phyloP scores from a whole-genome alignment of 2,888 invertebrate species.

The Synanthedon tipuliformis region DNA sequence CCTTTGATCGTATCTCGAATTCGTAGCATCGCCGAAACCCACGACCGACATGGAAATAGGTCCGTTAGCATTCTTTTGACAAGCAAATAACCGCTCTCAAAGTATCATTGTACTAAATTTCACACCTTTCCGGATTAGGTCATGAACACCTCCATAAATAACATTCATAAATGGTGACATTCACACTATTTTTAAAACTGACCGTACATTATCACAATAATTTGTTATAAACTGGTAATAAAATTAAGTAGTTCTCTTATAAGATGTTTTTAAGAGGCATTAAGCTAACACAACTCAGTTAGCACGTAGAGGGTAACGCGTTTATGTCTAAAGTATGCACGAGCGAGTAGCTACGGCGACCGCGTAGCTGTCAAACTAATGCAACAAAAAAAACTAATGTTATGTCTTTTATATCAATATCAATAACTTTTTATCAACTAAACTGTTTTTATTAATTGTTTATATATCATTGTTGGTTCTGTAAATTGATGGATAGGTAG shows the following conservation, averaged over 20 bases:
- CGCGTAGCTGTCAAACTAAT: neutral
- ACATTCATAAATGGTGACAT: too few relatives aligned
- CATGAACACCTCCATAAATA: too few relatives aligned
- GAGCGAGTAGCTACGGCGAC: constrained; percentile 12
- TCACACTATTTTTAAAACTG: too few relatives aligned
- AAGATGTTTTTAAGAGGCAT: neutral
- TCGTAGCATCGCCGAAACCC: constrained; percentile 16
- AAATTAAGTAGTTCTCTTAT: neutral
- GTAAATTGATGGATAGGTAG: too few relatives aligned
- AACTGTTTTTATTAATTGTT: too few relatives aligned
- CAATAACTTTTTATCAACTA: too few relatives aligned
- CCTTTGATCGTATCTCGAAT: constrained; percentile 23
- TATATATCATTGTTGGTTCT: too few relatives aligned
- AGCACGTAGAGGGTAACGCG: constrained; percentile 19
- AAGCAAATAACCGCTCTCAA: constrained; percentile 28
- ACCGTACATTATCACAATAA: too few relatives aligned
- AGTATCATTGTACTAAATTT: constrained; percentile 42
- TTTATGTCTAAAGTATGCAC: constrained; percentile 43
- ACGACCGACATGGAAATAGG: constrained; percentile 32
- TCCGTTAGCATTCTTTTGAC: constrained; percentile 58
- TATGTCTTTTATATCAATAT: too few relatives aligned
- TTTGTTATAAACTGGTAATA: neutral
- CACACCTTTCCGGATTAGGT: constrained; percentile 22
- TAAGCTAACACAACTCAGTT: neutral
- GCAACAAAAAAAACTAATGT: too few relatives aligned